Conservation (phyloP, 1,140 invertebrate genomes). For the Tetranychus urticae region DNA sequence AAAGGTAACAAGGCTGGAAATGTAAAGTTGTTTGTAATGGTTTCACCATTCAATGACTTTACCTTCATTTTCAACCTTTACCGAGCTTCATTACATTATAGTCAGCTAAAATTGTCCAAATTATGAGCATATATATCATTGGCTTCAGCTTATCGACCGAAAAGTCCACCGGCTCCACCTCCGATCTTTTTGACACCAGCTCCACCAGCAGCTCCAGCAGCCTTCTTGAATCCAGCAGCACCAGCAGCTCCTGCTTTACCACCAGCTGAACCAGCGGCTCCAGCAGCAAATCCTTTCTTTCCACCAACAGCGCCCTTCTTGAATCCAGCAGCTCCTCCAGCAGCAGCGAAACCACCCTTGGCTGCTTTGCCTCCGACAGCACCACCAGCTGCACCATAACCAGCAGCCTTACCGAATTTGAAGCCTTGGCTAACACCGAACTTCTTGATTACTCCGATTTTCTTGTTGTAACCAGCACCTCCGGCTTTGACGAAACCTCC, state of each 20-base stretch:
- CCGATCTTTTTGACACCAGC: neutral
- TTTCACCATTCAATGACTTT: too few species aligned
- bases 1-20: too few species aligned
- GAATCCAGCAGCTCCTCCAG: neutral
- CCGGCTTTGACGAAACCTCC: slow-evolving; percentile 3
- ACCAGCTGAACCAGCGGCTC: neutral
- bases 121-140: too few species aligned
- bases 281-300: neutral
- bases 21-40: too few species aligned
- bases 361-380: neutral
- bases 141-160: neutral
- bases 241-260: slow-evolving; percentile 1
- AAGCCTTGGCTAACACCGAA: slow-evolving; percentile 6
- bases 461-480: slow-evolving; percentile 8
- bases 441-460: slow-evolving; percentile 4
- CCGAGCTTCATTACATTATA: too few species aligned
- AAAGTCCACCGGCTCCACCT: neutral
- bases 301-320: neutral
- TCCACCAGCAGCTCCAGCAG: neutral
- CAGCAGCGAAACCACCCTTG: neutral
- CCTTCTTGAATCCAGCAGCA: neutral
- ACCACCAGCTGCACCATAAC: slow-evolving; percentile 4
- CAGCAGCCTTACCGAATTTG: slow-evolving; percentile 5
- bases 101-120: too few species aligned
- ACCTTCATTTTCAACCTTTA: too few species aligned